Evolutionary conservation across 1,140 invertebrate species (phyloP).

Genomic region (Leucophenga varia): DNA sequence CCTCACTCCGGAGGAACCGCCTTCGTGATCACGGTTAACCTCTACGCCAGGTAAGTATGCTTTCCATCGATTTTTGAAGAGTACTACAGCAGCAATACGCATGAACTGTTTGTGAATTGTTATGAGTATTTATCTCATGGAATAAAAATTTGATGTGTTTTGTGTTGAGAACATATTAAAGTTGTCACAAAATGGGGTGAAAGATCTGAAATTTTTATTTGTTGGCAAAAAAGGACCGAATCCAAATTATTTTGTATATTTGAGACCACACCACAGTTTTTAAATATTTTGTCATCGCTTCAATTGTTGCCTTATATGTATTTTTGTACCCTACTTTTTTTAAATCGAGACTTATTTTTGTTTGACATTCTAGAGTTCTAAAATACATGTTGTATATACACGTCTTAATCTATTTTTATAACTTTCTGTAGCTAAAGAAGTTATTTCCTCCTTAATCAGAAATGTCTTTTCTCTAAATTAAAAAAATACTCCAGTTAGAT

Average conservation of each 20-base stretch:
- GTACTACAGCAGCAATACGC: neutral
- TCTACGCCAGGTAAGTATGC: slow-evolving; percentile 59
- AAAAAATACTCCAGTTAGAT: too few relatives aligned
- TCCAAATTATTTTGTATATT: neutral
- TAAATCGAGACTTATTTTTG: too few relatives aligned
- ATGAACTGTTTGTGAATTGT: slow-evolving; percentile 34
- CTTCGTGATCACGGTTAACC: slow-evolving; percentile 64
- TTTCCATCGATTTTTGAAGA: slow-evolving; percentile 5
- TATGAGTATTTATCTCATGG: neutral
- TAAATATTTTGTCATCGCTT: neutral
- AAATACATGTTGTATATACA: too few relatives aligned
- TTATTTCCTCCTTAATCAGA: too few relatives aligned
- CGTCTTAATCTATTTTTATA: too few relatives aligned
- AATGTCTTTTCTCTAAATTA: too few relatives aligned
- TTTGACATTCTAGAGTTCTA: too few relatives aligned
- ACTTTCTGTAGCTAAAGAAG: too few relatives aligned
- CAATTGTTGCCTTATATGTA: too few relatives aligned
- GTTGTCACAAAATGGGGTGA: too few relatives aligned
- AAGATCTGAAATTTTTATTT: neutral
- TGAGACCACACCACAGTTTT: neutral
- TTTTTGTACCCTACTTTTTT: too few relatives aligned
- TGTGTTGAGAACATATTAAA: too few relatives aligned
- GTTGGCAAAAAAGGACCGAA: slow-evolving; percentile 1
- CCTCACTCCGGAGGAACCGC: slow-evolving; percentile 63
- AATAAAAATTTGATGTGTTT: neutral